Base-by-base conservation (phyloP, 92 coral and sea anemone species). In the Actinernus sp. region DNA sequence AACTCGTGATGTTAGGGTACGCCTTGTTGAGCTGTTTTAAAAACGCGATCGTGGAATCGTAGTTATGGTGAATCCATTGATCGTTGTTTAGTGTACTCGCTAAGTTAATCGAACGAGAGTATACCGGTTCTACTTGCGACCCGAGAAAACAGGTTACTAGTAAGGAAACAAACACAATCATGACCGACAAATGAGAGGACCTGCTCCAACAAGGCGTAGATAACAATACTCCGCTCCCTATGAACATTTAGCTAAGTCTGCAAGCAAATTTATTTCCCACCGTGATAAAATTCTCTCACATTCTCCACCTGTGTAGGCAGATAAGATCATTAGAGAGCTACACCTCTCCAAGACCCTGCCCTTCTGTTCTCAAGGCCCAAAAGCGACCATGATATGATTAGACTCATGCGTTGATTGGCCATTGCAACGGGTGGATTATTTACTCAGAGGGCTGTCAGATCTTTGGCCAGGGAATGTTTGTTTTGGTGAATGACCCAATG, bases 61-160 rank as follows among this genome's bases (percentile, higher is more conserved):
- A 95, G 66, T 87, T 95, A 63, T 95, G 99, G 72, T 90, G 93
- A 26, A 72, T 87, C 97, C 97, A 95, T 7, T 71, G 85, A 22
- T 85, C 74, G n/a, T n/a, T n/a, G 55, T 76, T 73, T 56, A 82
- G 71, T 9, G 83, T 65, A 26, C 74, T 61, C 33, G 68, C 62
- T 31, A 60, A 59, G 10, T 19, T 29, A 37, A 61, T 61, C 10
- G 97, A 86, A 47, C 80, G 82, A 6, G 89, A 75, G 25, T 31
- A 48, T 31, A 88, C 95, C 6, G 61, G 57, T 44, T 20, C 55
- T 31, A 85, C 89, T 75, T 53, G 92, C 31, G 50, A 21, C 26
- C 36, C 41, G 19, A 86, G 46, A 2, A 59, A 31, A 61, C 34
- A 57, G 11, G 45, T 62, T 57, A 76, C 85, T 68, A 77, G 90